Base-by-base conservation (phyloP, 92 coral and sea anemone genomes). In the Porites rus region DNA sequence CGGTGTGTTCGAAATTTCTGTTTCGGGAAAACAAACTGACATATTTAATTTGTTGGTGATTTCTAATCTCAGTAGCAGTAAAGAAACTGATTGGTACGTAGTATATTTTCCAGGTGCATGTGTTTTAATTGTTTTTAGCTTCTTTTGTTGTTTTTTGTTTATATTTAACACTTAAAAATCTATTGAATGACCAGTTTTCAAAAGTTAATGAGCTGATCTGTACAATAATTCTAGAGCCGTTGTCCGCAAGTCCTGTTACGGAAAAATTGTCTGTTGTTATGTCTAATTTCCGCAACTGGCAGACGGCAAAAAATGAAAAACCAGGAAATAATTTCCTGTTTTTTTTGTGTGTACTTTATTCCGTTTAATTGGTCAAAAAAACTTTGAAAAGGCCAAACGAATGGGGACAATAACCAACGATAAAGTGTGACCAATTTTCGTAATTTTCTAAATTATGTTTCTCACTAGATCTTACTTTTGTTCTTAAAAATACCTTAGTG, bases 261-360 rank as follows among this genome's bases (percentile, higher is more conserved):
- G 11, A 64, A 64, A 16, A 16, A 1, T 64, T 8, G 17, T 65
- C 3, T 19, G 22, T 65, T 65, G 69, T 65, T 65, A 59, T 65
- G 10, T 56, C 59, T 62, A 63, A 64, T 64, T 78, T 78, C 82
- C 62, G 20, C 58, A 78, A 59, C 24, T 78, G 6, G 13, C 13
- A 38, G 43, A 8, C 24, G 38, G 19, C 72, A 67, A 76, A 16
- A 60, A 10, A 62, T 14, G 17, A 62, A 14, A 62, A 10, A 6
- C 20, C 66, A 10, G 25, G 52, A 25, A 60, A 59, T 76, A 61
- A 76, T 76, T 53, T 76, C 79, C 80, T 76, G 80, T 20, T 62
- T 62, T 62, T 62, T 14, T 17, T 13, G 65, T 54, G 16, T 62
- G 22, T 14, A 18, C 19, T 8, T 20, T 74, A 14, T 16, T 16